phyloP scores from a whole-genome alignment of 2,797 vertebrate genomes.

The Hippopotamyrus pictus region DNA sequence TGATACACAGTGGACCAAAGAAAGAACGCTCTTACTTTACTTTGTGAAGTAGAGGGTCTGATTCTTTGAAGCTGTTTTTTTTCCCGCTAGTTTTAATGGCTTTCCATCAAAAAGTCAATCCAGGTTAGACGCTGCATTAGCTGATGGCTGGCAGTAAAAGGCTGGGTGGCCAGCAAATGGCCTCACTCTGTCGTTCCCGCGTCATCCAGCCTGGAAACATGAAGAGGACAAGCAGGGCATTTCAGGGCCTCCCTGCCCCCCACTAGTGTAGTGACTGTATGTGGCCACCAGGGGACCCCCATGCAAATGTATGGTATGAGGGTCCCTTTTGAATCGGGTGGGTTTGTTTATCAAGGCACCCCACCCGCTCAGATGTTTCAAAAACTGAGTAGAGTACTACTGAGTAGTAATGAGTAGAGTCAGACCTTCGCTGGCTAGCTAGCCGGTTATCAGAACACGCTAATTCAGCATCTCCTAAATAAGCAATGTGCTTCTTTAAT shows the following conservation, averaged over 20 bases:
- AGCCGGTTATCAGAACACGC: background rate
- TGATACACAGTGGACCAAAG: conserved; percentile 26
- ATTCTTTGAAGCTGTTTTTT: conserved; percentile 15
- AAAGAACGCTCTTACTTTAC: conserved; percentile 28
- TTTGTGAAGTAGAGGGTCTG: conserved; percentile 23
- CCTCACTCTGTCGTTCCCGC: background rate
- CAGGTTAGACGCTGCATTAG: conserved; percentile 22
- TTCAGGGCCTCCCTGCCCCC: background rate
- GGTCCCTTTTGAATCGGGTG: background rate
- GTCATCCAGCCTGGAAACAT: background rate
- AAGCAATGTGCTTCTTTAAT: background rate
- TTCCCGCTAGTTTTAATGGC: conserved; percentile 18
- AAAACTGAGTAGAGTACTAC: too few species aligned
- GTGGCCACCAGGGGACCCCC: background rate
- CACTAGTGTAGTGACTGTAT: background rate
- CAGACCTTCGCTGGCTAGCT: background rate
- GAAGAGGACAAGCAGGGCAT: background rate
- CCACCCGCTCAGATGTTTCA: background rate
- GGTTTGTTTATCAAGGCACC: background rate
- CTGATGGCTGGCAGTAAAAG: conserved; percentile 1
- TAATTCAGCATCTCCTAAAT: background rate
- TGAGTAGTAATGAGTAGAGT: background rate
- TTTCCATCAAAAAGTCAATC: conserved; percentile 30
- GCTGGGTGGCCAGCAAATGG: background rate
- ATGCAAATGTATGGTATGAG: background rate